phyloP scores from a whole-genome alignment of 2,888 invertebrate species.

The Luperina testacea region DNA sequence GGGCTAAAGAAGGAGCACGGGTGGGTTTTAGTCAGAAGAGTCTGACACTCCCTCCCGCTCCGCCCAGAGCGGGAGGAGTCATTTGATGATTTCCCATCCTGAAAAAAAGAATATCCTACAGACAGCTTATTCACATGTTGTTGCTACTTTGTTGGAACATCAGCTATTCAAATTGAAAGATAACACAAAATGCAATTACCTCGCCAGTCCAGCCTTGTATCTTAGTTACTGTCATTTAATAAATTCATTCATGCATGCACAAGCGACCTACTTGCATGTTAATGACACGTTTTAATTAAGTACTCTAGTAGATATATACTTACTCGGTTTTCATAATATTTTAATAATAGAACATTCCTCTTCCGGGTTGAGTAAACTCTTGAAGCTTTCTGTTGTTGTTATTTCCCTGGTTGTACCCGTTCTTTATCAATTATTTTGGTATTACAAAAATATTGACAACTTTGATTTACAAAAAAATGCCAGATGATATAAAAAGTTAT shows the following conservation, averaged over 20 bases:
- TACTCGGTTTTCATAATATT: constrained; percentile 8
- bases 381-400: background rate
- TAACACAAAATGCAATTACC: constrained; percentile 11
- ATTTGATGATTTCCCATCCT: no score
- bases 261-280: constrained; percentile 34
- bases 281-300: constrained; percentile 27
- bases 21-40: no score
- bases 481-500: no score
- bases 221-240: constrained; percentile 21
- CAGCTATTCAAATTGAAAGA: constrained; percentile 23
- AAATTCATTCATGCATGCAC: constrained; percentile 22
- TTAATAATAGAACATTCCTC: background rate
- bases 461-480: no score
- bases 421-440: background rate
- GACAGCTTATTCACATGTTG: no score
- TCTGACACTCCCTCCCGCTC: no score
- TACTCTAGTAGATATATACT: constrained; percentile 2
- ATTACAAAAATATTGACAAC: no score
- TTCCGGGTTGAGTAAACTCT: background rate
- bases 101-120: no score
- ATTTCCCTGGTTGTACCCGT: no score
- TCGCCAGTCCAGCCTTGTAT: background rate
- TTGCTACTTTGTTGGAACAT: background rate
- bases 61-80: no score
- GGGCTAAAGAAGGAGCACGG: no score